Conservation (phyloP, 2,888 invertebrate species). For the Sphaerophoria rueppellii region DNA sequence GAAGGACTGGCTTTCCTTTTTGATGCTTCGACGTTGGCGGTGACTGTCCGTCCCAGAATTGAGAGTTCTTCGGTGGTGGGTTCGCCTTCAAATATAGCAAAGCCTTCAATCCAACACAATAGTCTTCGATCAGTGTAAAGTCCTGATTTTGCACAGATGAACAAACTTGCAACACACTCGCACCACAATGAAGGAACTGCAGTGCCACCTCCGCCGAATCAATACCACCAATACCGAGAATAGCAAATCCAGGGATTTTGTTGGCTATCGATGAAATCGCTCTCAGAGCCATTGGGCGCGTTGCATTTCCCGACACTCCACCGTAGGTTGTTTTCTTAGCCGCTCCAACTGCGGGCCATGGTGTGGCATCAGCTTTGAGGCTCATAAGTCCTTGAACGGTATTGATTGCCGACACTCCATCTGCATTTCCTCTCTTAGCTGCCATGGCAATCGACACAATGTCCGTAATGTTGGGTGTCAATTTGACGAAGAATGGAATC, state of each 20-base stretch:
- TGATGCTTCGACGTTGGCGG: conserved; percentile 95
- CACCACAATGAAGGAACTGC: conserved; percentile 97
- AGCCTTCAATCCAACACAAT: conserved; percentile 93
- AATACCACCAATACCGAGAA: conserved; percentile 98
- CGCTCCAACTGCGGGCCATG: conserved; percentile 95
- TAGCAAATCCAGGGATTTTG: conserved; percentile 93
- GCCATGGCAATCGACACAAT: conserved; percentile 94
- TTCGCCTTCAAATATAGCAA: conserved; percentile 90
- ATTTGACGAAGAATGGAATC: conserved; percentile 98
- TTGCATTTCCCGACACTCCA: conserved; percentile 96
- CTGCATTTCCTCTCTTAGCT: conserved; percentile 94
- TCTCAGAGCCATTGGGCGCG: conserved; percentile 95
- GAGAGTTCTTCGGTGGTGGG: conserved; percentile 83
- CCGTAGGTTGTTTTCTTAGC: conserved; percentile 95
- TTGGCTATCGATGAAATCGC: conserved; percentile 95
- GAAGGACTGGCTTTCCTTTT: conserved; percentile 93
- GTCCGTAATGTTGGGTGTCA: conserved; percentile 98
- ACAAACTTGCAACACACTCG: conserved; percentile 95
- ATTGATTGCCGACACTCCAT: conserved; percentile 98
- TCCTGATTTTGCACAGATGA: conserved; percentile 99
- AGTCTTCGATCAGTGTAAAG: conserved; percentile 98
- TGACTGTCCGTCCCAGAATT: conserved; percentile 96
- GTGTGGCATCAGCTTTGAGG: conserved; percentile 89
- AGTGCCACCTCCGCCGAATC: conserved; percentile 97
- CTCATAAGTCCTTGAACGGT: conserved; percentile 98